phyloP scores from a whole-genome alignment of 2,888 invertebrate genomes.

The Panorpa germanica region DNA sequence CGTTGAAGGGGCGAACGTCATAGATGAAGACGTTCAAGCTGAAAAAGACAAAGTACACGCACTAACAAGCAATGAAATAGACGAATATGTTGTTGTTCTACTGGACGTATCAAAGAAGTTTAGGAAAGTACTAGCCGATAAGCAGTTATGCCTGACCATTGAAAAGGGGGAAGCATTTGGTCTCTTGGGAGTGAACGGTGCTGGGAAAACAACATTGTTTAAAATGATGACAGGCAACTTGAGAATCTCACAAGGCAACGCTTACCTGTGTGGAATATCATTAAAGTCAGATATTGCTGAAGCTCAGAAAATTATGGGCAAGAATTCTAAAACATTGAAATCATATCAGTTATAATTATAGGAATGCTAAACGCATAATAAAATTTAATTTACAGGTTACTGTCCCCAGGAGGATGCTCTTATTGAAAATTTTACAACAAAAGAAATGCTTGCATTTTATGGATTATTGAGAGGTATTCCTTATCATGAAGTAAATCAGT shows the following conservation, averaged over 20 bases:
- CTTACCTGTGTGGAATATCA: conserved; percentile 33
- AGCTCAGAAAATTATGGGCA: conserved; percentile 33
- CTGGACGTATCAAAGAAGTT: conserved; percentile 49
- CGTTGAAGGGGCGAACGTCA: conserved; percentile 18
- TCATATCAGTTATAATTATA: too few relatives aligned
- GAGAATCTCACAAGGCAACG: conserved; percentile 42
- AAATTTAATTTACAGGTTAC: conserved; percentile 38
- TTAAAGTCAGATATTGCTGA: conserved; percentile 27
- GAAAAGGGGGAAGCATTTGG: too few relatives aligned
- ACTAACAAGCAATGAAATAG: conserved; percentile 18
- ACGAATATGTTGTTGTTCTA: conserved; percentile 28
- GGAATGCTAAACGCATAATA: too few relatives aligned
- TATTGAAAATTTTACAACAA: too few relatives aligned
- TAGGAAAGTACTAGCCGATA: conserved; percentile 47
- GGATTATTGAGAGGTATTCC: too few relatives aligned
- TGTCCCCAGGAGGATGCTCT: too few relatives aligned
- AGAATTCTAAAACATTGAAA: too few relatives aligned
- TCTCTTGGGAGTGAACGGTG: conserved; percentile 66
- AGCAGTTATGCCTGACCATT: conserved; percentile 40
- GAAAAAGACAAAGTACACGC: conserved; percentile 25
- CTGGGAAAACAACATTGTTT: conserved; percentile 66
- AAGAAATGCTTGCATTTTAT: too few relatives aligned
- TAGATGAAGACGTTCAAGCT: conserved; percentile 28
- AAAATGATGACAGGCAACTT: conserved; percentile 68
- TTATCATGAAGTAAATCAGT: too few relatives aligned